These are phyloP conservation scores for Takifugu ocellatus DNA, from an alignment of 2,797 vertebrate species.

Conservation along the genomic window DNA sequence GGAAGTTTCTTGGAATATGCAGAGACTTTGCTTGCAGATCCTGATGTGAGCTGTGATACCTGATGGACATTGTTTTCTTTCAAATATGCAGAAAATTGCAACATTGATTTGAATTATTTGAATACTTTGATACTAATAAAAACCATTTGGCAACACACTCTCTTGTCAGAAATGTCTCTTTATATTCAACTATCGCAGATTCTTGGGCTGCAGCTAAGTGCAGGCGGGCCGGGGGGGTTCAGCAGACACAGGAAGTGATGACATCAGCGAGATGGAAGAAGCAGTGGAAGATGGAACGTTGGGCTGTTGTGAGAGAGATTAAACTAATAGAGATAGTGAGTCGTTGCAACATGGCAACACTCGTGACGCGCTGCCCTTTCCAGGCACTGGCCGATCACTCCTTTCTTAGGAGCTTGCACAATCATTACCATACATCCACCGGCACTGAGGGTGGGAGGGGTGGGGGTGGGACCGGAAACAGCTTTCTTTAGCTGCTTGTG, in stretches of 20 bases:
- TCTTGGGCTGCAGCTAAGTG: conserved; percentile 8
- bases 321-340: conserved; percentile 6
- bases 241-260: conserved; percentile 43
- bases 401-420: conserved; percentile 75
- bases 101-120: conserved; percentile 50
- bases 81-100: conserved; percentile 51
- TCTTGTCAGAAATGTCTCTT: conserved; percentile 45
- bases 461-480: conserved; percentile 15
- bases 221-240: conserved; percentile 11
- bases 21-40: conserved; percentile 44
- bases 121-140: conserved; percentile 59
- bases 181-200: conserved; percentile 1
- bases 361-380: conserved; percentile 53
- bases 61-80: conserved; percentile 54
- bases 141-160: conserved; percentile 64
- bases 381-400: conserved; percentile 65
- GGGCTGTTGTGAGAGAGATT: neutral
- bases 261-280: conserved; percentile 18
- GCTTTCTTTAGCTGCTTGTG: conserved; percentile 48
- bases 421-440: conserved; percentile 53
- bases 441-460: neutral
- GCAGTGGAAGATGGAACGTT: conserved; percentile 20
- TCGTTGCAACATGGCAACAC: conserved; percentile 33
- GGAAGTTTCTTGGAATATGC: conserved; percentile 49
- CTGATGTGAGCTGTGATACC: conserved; percentile 49